Conservation (phyloP, 2,113 vertebrate genomes). For the Notothenia rossii region DNA sequence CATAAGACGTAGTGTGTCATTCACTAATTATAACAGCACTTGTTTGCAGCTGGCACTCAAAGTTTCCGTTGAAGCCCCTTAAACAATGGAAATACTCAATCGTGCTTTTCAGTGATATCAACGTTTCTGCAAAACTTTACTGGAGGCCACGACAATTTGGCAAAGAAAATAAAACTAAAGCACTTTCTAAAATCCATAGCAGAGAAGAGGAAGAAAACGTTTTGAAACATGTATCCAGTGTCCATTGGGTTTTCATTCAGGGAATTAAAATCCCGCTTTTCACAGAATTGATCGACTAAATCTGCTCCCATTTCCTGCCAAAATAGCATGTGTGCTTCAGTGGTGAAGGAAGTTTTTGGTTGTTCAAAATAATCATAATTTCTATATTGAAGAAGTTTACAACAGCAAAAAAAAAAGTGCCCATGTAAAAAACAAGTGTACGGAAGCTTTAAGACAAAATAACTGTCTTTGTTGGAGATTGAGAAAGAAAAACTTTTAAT, state of each 20-base stretch:
- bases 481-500: not conserved
- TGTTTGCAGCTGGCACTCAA: not conserved
- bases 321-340: not conserved
- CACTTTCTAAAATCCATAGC: not conserved
- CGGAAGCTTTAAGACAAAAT: not conserved
- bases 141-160: not conserved
- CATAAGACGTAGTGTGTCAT: not conserved
- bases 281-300: not conserved
- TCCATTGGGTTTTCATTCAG: not conserved
- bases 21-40: not conserved
- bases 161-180: not conserved
- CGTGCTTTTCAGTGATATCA: not conserved
- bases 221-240: too few species aligned
- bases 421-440: too few species aligned
- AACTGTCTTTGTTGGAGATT: not conserved
- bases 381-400: too few species aligned
- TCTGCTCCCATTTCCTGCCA: not conserved
- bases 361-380: too few species aligned
- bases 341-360: not conserved
- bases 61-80: slow-evolving; percentile 4
- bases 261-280: too few species aligned
- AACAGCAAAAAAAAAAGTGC: too few species aligned
- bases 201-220: not conserved
- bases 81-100: not conserved
- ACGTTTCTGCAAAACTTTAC: slow-evolving; percentile 7